These are phyloP conservation scores for Thereva unica DNA, from an alignment of 2,888 invertebrate species.

Conservation along the genomic window DNA sequence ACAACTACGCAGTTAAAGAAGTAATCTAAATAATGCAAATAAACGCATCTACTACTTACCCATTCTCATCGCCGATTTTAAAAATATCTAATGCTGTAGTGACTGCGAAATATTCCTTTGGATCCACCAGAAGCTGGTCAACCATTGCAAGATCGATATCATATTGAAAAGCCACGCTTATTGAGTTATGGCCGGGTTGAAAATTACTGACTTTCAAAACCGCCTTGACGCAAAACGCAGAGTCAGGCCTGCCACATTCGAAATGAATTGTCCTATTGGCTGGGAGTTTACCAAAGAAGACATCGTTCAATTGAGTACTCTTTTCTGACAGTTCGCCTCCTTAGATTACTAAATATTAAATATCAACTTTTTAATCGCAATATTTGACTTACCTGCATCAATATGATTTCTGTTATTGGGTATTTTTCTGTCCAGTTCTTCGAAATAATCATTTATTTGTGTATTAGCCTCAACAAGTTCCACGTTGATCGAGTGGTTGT, in stretches of 20 bases:
- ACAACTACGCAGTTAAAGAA: too few species aligned
- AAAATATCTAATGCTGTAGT: conserved; percentile 49
- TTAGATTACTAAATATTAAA: too few species aligned
- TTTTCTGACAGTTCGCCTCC: conserved; percentile 47
- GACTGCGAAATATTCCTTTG: conserved; percentile 56
- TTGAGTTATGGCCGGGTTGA: conserved; percentile 48
- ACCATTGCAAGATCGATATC: conserved; percentile 53
- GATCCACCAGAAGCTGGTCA: conserved; percentile 55
- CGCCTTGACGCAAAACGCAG: conserved; percentile 53
- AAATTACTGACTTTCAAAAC: conserved; percentile 53
- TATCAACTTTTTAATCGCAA: too few species aligned
- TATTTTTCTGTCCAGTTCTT: too few species aligned
- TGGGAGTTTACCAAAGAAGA: conserved; percentile 53
- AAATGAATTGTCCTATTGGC: conserved; percentile 58
- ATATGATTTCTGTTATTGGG: too few species aligned
- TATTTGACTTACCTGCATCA: too few species aligned
- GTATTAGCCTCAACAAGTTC: conserved; percentile 48
- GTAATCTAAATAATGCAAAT: background rate
- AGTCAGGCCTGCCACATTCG: conserved; percentile 53
- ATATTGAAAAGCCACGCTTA: conserved; percentile 52
- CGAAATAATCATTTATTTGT: too few species aligned
- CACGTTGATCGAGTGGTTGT: conserved; percentile 50
- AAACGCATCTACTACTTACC: conserved; percentile 37
- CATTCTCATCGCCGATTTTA: conserved; percentile 49
- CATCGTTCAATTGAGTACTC: conserved; percentile 51